Percentiles rank a stretch among this genome's conserved stretches.
Conservation (phyloP, 2,888 invertebrate genomes). For the Drosophila lacicola region DNA sequence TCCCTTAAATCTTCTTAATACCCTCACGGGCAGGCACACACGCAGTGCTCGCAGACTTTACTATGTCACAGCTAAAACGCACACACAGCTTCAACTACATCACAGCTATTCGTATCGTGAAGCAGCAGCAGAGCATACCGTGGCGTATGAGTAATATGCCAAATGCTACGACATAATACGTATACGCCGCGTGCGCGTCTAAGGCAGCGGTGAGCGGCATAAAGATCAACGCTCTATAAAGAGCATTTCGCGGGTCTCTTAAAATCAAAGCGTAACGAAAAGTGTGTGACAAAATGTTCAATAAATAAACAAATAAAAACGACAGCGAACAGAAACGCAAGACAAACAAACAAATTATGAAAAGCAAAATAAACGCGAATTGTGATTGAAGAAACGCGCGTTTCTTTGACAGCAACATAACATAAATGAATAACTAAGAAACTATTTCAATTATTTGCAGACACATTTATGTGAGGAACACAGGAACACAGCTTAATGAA, state of each 20-base stretch:
- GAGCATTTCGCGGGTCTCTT: slow-evolving; percentile 46
- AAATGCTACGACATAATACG: slow-evolving; percentile 64
- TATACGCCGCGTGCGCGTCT: slow-evolving; percentile 61
- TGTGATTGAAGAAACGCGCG: slow-evolving; percentile 19
- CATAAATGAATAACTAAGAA: not conserved
- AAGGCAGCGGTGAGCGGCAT: slow-evolving; percentile 16
- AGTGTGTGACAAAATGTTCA: slow-evolving; percentile 70
- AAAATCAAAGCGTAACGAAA: slow-evolving; percentile 48
- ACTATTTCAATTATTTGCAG: slow-evolving; percentile 28
- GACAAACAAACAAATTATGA: slow-evolving; percentile 71
- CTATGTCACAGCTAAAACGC: slow-evolving; percentile 22
- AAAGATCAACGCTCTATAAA: slow-evolving; percentile 62
- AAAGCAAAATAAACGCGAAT: slow-evolving; percentile 42
- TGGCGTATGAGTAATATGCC: slow-evolving; percentile 70
- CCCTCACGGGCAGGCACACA: not conserved
- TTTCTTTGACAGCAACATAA: not conserved
- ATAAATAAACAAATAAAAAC: slow-evolving; percentile 63
- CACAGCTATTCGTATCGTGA: slow-evolving; percentile 28
- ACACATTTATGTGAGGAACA: slow-evolving; percentile 51
- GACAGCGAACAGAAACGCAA: slow-evolving; percentile 54
- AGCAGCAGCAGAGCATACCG: slow-evolving; percentile 43
- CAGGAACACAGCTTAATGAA: slow-evolving; percentile 62
- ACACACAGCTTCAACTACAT: slow-evolving; percentile 26
- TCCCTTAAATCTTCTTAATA: not conserved
- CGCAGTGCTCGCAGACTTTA: not conserved